These are phyloP conservation scores for Orycteropus afer DNA, from an alignment of 2,113 vertebrate genomes.

Conservation along the genomic window DNA sequence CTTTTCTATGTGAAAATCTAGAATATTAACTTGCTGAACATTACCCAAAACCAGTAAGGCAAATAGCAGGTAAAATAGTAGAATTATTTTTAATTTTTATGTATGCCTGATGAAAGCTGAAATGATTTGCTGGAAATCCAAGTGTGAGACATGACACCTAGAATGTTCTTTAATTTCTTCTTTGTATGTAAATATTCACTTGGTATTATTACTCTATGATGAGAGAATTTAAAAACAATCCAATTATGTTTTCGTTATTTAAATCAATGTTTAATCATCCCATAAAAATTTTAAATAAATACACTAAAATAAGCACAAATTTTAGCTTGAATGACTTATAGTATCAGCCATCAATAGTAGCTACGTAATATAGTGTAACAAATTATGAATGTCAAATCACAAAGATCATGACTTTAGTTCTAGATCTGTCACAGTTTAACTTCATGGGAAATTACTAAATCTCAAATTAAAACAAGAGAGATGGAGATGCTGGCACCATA, in stretches of 20 bases:
- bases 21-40: not conserved
- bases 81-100: not conserved
- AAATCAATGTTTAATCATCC: not conserved
- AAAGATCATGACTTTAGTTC: not conserved
- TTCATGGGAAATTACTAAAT: not conserved
- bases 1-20: not conserved
- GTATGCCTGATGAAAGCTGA: not conserved
- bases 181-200: not conserved
- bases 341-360: not conserved
- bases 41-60: not conserved
- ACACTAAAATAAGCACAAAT: not conserved
- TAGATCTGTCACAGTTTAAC: not conserved
- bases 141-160: not conserved
- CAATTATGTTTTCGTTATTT: not conserved
- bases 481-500: not conserved
- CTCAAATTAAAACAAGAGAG: not conserved
- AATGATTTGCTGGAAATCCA: not conserved
- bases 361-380: not conserved
- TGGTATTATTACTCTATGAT: not conserved
- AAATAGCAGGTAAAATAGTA: not conserved
- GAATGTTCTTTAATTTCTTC: not conserved
- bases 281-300: not conserved
- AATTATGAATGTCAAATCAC: not conserved
- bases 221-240: conserved; percentile 16
- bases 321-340: not conserved